Base-by-base conservation (phyloP, 2,797 vertebrate species). In the Acestrorhynchus altus region DNA sequence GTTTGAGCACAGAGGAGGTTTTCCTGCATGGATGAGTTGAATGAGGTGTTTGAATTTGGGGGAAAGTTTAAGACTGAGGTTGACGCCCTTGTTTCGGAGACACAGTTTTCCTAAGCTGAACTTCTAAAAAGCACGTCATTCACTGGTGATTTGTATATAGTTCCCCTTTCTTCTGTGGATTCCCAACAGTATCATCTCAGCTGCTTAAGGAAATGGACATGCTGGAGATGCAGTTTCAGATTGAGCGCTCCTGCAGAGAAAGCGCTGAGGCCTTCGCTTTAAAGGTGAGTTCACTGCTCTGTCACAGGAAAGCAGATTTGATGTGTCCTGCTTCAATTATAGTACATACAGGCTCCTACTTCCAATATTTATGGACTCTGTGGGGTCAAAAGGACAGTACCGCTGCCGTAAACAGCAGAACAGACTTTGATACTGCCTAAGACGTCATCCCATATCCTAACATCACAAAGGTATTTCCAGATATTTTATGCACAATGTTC, bases 121-220 rank as follows among this genome's bases (percentile, higher is more conserved):
- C n/a, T n/a, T n/a, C n/a, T n/a, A n/a, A n/a, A n/a, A n/a, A n/a
- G n/a, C n/a, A n/a, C n/a, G n/a, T n/a, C n/a, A n/a, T n/a, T n/a
- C n/a, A 6, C 15, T 56, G 40, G 40, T 65, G 13, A 22, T 22
- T 16, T 44, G 40, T 44, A 44, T 65, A 4, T 11, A 44, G 11
- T 24, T 16, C 42, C 10, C 12, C 16, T 6, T 56, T 13, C 20
- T 9, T 66, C 8, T 7, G 22, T 31, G 65, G 0, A 65, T 35
- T 72, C 72, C 10, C 20, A 16, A 60, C 86, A 96, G 95, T 86
- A 0, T 95, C 95, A 0, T 87, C 72, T 81, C 92, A 89, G 4
- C 88, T 96, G 60, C 84, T 96, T 80, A 93, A 91, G 0, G 94
- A 96, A 86, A 90, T 96, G 0, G 87, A 87, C 0, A 74, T 90